phyloP scores from a whole-genome alignment of 2,888 invertebrate genomes.

The Flabesymbios commensalis region DNA sequence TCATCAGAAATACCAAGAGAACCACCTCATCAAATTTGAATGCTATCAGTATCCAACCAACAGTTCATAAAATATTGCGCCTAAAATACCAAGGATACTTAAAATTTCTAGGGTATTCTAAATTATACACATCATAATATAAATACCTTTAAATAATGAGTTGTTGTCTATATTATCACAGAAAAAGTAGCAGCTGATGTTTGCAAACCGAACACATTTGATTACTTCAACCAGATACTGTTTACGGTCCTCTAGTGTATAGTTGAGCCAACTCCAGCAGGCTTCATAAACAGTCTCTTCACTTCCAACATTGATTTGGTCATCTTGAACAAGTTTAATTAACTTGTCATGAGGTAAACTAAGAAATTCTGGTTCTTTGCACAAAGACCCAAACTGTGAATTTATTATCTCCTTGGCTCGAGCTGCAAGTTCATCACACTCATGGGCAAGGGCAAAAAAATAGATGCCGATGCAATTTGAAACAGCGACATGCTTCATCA shows the following conservation, averaged over 20 bases:
- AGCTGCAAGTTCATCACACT: conserved; percentile 45
- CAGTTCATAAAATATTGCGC: too few species aligned
- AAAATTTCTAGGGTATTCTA: too few species aligned
- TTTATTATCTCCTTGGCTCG: conserved; percentile 48
- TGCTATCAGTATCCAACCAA: too few species aligned
- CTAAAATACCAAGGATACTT: too few species aligned
- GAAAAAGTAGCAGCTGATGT: conserved; percentile 58
- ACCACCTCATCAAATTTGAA: too few species aligned
- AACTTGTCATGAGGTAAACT: conserved; percentile 54
- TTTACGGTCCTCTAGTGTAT: conserved; percentile 36
- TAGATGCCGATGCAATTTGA: conserved; percentile 57
- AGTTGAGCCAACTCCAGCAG: conserved; percentile 51
- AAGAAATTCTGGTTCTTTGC: conserved; percentile 52
- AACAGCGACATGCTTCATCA: conserved; percentile 55
- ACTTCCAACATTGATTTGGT: conserved; percentile 48
- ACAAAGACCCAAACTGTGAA: conserved; percentile 33
- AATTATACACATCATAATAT: conserved; percentile 38
- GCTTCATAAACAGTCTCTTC: conserved; percentile 56
- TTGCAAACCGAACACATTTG: conserved; percentile 55
- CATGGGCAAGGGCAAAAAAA: conserved; percentile 58
- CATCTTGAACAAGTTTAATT: conserved; percentile 54
- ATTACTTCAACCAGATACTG: conserved; percentile 44
- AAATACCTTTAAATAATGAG: conserved; percentile 39
- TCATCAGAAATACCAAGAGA: too few species aligned
- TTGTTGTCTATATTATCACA: conserved; percentile 55